Evolutionary conservation across 2,113 vertebrate genomes (phyloP).

Genomic region (Proteles cristata): DNA sequence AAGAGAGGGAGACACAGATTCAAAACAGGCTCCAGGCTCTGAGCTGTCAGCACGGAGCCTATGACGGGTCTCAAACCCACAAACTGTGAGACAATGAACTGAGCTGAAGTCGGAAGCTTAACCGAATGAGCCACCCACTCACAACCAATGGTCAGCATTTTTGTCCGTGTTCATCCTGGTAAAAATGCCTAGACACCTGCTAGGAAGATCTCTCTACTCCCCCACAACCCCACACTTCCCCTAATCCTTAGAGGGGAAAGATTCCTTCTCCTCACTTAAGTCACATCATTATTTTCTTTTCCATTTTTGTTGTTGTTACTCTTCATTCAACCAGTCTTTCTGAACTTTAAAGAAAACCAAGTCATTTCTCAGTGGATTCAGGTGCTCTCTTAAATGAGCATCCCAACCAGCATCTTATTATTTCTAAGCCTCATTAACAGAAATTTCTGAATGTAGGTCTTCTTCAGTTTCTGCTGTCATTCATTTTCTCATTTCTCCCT

Average conservation of each 20-base stretch:
- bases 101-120: no score
- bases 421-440: background rate
- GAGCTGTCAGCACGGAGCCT: no score
- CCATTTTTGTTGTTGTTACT: background rate
- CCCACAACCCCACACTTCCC: background rate
- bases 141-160: background rate
- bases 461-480: background rate
- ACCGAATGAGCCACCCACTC: no score
- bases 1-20: no score
- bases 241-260: background rate
- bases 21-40: no score
- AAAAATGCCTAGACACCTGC: background rate
- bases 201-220: background rate
- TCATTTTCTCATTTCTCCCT: background rate
- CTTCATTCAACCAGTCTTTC: background rate
- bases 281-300: background rate
- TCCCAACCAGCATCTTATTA: background rate
- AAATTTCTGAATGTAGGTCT: background rate
- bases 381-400: background rate
- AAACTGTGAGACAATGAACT: no score
- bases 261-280: background rate
- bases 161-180: background rate
- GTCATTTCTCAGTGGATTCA: background rate
- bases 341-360: background rate
- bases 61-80: accelerated